Conservation (phyloP, 2,113 vertebrate species). For the Bos taurus region ARS-UCD2.0 NC_037353.1:50442001-50442500, state of each 20-base stretch:
- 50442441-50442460: neutral
- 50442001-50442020: neutral
- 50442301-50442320: neutral
- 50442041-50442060: neutral
- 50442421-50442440: neutral
- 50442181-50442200: neutral
- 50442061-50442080: rapidly evolving
- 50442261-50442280: rapidly evolving
- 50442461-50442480: neutral
- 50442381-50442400: rapidly evolving
- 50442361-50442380: rapidly evolving
- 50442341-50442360: rapidly evolving
- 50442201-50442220: rapidly evolving
- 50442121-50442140: neutral
- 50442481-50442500: rapidly evolving
- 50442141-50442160: neutral
- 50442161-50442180: neutral
- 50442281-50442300: neutral
- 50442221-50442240: neutral
- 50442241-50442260: neutral
- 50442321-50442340: rapidly evolving
- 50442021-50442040: neutral
- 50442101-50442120: neutral
- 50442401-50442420: neutral
- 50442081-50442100: neutral